Percentiles rank a stretch among this genome's conserved stretches.
Conservation (phyloP, 2,888 invertebrate genomes). For the Folsomia manolachei region DNA sequence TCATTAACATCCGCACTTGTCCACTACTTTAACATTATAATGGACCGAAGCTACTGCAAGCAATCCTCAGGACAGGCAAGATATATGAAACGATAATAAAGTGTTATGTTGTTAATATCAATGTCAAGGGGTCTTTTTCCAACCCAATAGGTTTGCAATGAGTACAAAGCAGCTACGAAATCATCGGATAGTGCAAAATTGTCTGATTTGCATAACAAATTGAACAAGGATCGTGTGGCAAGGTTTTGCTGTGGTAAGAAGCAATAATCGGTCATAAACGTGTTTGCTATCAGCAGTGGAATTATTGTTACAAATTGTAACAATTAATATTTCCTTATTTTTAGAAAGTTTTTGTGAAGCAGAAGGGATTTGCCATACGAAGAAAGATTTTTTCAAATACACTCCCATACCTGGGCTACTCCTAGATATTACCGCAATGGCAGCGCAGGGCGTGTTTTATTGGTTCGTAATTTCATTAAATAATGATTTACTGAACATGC, state of each 20-base stretch:
- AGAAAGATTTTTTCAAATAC: neutral
- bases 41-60: conserved; percentile 28
- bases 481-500: too few species aligned
- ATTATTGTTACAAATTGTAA: too few species aligned
- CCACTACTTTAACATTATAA: conserved; percentile 27
- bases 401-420: conserved; percentile 15
- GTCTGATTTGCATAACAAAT: too few species aligned
- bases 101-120: too few species aligned
- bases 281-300: too few species aligned
- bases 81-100: too few species aligned
- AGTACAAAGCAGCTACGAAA: too few species aligned
- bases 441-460: conserved; percentile 26
- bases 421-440: conserved; percentile 22
- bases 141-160: too few species aligned
- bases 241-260: conserved; percentile 30
- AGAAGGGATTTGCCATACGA: conserved; percentile 21
- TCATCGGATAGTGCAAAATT: too few species aligned
- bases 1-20: conserved; percentile 34
- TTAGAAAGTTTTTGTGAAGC: conserved; percentile 22
- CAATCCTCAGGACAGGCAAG: too few species aligned
- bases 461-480: conserved; percentile 22
- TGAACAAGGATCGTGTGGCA: conserved; percentile 12
- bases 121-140: too few species aligned
- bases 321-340: too few species aligned
- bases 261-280: neutral